A percentile compares a stretch with the other conserved stretches of the same genome.
These are phyloP conservation scores for Eupeodes corollae DNA, from an alignment of 1,140 invertebrate genomes.

Conservation along the genomic window DNA sequence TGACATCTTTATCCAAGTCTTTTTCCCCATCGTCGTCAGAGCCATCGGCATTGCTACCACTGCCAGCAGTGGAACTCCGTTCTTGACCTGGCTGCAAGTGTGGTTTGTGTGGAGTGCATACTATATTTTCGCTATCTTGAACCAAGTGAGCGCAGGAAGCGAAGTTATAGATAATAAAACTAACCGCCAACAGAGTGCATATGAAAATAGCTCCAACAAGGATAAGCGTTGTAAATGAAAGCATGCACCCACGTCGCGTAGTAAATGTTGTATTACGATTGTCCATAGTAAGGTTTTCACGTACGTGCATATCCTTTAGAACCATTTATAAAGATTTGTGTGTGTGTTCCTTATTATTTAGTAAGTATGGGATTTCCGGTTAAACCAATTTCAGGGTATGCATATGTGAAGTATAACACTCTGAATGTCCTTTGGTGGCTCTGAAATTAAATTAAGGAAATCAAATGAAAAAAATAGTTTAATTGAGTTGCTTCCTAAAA, in stretches of 20 bases:
- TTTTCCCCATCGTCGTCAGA: constrained; percentile 12
- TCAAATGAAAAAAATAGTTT: too few species aligned
- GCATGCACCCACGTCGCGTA: constrained; percentile 9
- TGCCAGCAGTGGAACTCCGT: constrained; percentile 22
- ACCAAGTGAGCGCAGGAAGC: constrained; percentile 46
- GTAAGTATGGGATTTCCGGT: too few species aligned
- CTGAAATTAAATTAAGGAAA: too few species aligned
- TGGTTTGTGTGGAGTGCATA: constrained; percentile 37
- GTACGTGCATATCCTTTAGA: too few species aligned
- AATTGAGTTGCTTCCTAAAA: too few species aligned
- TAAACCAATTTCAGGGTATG: too few species aligned
- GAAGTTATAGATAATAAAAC: constrained; percentile 57
- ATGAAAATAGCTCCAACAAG: constrained; percentile 24
- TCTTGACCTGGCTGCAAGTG: constrained; percentile 30
- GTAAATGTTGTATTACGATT: too few species aligned
- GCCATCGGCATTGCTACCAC: constrained; percentile 17
- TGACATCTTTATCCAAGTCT: constrained; percentile 42
- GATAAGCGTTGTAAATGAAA: constrained; percentile 24
- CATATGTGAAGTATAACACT: too few species aligned
- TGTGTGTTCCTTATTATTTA: too few species aligned
- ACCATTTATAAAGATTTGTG: too few species aligned
- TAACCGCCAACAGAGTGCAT: constrained; percentile 40
- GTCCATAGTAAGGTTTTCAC: too few species aligned
- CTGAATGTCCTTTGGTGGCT: too few species aligned
- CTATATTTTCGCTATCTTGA: constrained; percentile 16